Percentiles rank a stretch among this genome's conserved stretches.
Evolutionary conservation across 2,888 invertebrate species (phyloP).

Genomic region (Dasysyrphus tricinctus): DNA sequence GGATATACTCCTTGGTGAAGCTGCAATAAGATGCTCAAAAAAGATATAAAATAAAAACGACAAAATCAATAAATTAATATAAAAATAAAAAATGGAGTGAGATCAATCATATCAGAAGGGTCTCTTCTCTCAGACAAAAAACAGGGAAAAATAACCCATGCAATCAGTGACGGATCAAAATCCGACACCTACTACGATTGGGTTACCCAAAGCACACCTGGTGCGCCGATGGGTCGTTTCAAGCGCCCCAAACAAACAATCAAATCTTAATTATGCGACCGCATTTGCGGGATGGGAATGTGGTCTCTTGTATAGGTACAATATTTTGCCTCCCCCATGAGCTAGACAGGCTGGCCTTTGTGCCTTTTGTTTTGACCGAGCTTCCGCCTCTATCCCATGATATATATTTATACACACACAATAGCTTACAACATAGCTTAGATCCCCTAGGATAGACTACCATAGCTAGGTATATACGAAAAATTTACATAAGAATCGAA

Average conservation of each 20-base stretch:
- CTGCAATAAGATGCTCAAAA: conserved; percentile 41
- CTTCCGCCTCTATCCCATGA: conserved; percentile 56
- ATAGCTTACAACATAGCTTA: conserved; percentile 37
- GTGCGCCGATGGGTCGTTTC: conserved; percentile 66
- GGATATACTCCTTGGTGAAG: not conserved
- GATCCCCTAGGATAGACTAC: conserved; percentile 15
- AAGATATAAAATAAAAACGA: conserved; percentile 19
- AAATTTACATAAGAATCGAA: conserved; percentile 69
- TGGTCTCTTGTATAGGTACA: not conserved
- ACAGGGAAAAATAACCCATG: not conserved
- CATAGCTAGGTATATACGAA: not conserved
- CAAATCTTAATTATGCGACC: conserved; percentile 55
- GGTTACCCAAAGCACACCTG: conserved; percentile 56
- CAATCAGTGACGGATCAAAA: conserved; percentile 61
- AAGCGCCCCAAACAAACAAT: conserved; percentile 71
- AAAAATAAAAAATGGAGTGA: conserved; percentile 26
- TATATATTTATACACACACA: not conserved
- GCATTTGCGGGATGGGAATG: conserved; percentile 43
- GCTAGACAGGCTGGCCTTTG: not conserved
- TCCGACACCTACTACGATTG: conserved; percentile 66
- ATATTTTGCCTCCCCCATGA: conserved; percentile 38
- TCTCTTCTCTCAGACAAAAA: not conserved
- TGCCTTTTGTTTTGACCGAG: conserved; percentile 16
- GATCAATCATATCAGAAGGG: conserved; percentile 46
- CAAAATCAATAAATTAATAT: conserved; percentile 56